Evolutionary conservation across 2,888 invertebrate species (phyloP), one percentile per base, ranked within the genome.

Genomic region (Acleris emargana): DNA sequence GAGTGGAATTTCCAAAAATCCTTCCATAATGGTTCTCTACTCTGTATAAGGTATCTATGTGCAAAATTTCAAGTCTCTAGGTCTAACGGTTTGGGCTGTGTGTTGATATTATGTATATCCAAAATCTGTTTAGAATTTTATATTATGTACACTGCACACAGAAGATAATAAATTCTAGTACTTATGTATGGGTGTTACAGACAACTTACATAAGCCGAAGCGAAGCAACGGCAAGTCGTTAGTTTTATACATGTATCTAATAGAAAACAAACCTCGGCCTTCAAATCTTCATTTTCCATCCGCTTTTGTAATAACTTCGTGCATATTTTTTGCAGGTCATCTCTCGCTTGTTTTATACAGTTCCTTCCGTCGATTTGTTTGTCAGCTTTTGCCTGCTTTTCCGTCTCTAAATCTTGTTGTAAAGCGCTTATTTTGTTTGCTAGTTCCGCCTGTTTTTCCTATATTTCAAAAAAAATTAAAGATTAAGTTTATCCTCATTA

Each of bases 201-300:
- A 42, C 1, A 11, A 42, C 42, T 2, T 16, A 42, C 1, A 42
- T 42, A 11, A 42, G 13, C 9, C 13, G 42, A 9, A 38, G 1
- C 13, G 38, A 38, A 3, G 22, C 22, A 4, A 22, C 3, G 22
- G 22, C 22, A 3, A 22, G 22, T 25, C 1, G 25, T 6, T 25
- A 25, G 42, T 42, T 42, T 5, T 25, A 25, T 25, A 6, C 6
- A 25, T 25, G 3, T 0, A 22, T 22, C 2, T 9, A 7, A 1
- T 28, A 28, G 32, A 32, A 32, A 32, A 32, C 38, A 13, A 13
- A 58, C 91, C 86, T 90, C 88, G 38, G 87, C 82, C 63, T 63
- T 72, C 43, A 88, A 68, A 68, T 90, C 86, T 74, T 89, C 89
- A 50, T 86, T 86, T 71, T 89, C 85, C 13, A 92, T 73, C 76